Percentiles rank a stretch among this genome's conserved stretches.
phyloP scores from a whole-genome alignment of 2,888 invertebrate genomes.

The Calameuta filiformis region DNA sequence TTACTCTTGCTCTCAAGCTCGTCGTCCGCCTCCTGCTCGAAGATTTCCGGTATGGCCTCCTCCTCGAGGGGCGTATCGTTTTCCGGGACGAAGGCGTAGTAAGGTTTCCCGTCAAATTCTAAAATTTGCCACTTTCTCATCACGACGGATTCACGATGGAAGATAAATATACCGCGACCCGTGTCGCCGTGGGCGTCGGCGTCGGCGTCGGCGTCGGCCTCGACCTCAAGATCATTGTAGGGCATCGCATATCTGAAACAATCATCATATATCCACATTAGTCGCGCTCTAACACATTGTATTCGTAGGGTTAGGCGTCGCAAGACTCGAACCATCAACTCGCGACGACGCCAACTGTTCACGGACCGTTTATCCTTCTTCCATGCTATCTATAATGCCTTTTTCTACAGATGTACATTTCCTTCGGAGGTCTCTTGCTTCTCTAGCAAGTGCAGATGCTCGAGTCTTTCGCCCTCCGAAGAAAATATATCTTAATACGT shows the following conservation, averaged over 20 bases:
- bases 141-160: conserved; percentile 57
- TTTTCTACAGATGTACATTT: too few relatives aligned
- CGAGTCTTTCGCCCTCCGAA: too few relatives aligned
- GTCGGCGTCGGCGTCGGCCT: conserved; percentile 28
- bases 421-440: too few relatives aligned
- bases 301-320: too few relatives aligned
- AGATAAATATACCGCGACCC: conserved; percentile 56
- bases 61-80: conserved; percentile 49
- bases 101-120: conserved; percentile 62
- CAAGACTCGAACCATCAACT: too few relatives aligned
- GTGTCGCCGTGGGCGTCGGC: conserved; percentile 15
- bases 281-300: too few relatives aligned
- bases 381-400: too few relatives aligned
- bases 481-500: too few relatives aligned
- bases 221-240: conserved; percentile 13
- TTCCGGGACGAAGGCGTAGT: conserved; percentile 62
- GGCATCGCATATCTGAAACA: conserved; percentile 54
- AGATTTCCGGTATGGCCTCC: conserved; percentile 40
- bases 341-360: too few relatives aligned
- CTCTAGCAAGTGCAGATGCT: too few relatives aligned
- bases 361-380: too few relatives aligned
- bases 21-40: conserved; percentile 5
- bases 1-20: conserved; percentile 14
- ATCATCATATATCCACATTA: too few relatives aligned
- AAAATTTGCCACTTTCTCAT: conserved; percentile 64